Base-by-base conservation (phyloP, 2,113 vertebrate species). In the Dendrocopos noguchii region DNA sequence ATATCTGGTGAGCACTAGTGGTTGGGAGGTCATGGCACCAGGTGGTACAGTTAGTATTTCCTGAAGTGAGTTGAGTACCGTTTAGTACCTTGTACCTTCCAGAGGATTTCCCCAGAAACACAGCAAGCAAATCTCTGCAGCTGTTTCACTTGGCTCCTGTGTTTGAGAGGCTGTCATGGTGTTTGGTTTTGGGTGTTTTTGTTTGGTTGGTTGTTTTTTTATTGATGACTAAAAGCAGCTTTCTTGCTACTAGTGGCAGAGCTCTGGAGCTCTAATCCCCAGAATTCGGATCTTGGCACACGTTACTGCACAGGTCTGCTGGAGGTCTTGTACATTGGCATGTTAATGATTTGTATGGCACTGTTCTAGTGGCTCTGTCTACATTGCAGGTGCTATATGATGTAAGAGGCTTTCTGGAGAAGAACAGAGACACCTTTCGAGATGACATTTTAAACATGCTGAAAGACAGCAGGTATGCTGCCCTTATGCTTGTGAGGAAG, bases 341-440 rank as follows among this genome's bases (percentile, higher is more conserved):
- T 20, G 28, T 52, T 80, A 63, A 57, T 67, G 65, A 53, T 85
- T 75, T 68, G 29, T 39, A 55, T 0, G 2, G 47, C 14, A 7
- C 27, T 61, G 47, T 81, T 88, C 18, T n/a, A 63, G 65, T 39
- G 70, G 44, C 61, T 91, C 47, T 95, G 29, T 78, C 53, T 92
- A 57, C 9, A 5, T 57, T 88, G 53, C 86, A 99, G 99, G 99
- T 99, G 47, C 96, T 98, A 18, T 99, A 99, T 57, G 98, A 99
- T 68, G 98, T 98, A 29, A 96, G 98, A 63, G 99, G 99, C 57
- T 98, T 99, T 94, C 97, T 99, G 84, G 98, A 99, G 97, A 99
- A 99, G 95, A 99, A 99, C 97, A 97, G 99, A 95, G 98, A 99
- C 95, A 99, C 99, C 17, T 99, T 99, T 96, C 98, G 98, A 86